These are phyloP conservation scores for Tholera decimalis DNA, from an alignment of 2,888 invertebrate species.

Conservation along the genomic window DNA sequence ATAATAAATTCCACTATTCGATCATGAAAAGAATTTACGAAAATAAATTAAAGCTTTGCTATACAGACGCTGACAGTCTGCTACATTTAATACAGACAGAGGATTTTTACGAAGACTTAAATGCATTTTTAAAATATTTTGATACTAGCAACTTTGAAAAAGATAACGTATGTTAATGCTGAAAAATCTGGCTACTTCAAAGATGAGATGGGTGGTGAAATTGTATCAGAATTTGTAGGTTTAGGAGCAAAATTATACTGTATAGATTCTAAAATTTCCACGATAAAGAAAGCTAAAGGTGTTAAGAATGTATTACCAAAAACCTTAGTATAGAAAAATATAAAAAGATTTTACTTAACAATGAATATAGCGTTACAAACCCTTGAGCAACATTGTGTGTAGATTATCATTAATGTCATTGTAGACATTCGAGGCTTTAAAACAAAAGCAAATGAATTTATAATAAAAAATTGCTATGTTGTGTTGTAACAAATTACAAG, in stretches of 20 bases:
- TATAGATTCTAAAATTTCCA: neutral
- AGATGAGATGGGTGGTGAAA: conserved; percentile 8
- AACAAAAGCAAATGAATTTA: too few relatives aligned
- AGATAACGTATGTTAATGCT: neutral
- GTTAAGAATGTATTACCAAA: neutral
- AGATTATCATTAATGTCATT: too few relatives aligned
- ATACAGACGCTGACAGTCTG: neutral
- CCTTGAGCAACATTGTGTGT: too few relatives aligned
- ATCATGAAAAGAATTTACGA: neutral
- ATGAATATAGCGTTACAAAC: too few relatives aligned
- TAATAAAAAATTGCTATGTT: too few relatives aligned
- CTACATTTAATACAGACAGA: too few relatives aligned
- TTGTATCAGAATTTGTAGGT: conserved; percentile 15
- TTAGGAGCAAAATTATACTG: conserved; percentile 12
- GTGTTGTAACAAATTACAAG: too few relatives aligned
- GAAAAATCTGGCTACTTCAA: conserved; percentile 4
- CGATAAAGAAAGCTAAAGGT: conserved; percentile 2
- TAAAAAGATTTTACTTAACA: neutral
- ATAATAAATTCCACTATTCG: conserved; percentile 5
- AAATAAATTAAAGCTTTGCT: neutral
- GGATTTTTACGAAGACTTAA: too few relatives aligned
- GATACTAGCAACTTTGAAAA: conserved; percentile 11
- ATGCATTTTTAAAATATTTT: neutral
- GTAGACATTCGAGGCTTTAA: too few relatives aligned
- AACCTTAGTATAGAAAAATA: conserved; percentile 12